Evolutionary conservation across 2,113 vertebrate species (phyloP).

Genomic region (Oryzias woworae): DNA sequence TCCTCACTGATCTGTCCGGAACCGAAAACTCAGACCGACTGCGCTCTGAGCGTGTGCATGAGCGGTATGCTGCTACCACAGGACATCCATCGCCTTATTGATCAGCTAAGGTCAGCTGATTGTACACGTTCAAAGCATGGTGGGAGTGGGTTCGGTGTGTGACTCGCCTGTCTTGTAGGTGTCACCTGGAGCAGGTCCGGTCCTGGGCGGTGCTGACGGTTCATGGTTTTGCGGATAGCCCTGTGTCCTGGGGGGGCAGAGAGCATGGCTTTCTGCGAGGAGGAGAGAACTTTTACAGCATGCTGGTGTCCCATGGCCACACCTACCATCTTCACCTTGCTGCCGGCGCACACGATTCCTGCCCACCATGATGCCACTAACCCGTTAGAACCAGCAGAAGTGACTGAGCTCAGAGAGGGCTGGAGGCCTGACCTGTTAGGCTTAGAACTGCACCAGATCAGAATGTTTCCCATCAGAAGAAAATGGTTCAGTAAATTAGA

Average conservation of each 20-base stretch:
- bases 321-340: slow-evolving; percentile 89
- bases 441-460: no score
- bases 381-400: no score
- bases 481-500: no score
- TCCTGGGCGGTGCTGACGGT: slow-evolving; percentile 85
- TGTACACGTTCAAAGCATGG: not conserved
- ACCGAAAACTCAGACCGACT: slow-evolving; percentile 59
- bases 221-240: slow-evolving; percentile 90
- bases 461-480: no score
- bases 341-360: slow-evolving; percentile 82
- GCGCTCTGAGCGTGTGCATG: slow-evolving; percentile 79
- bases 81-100: slow-evolving; percentile 79
- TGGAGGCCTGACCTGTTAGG: no score
- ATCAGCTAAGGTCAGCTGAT: slow-evolving; percentile 77
- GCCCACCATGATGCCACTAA: slow-evolving; percentile 65
- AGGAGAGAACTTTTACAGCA: slow-evolving; percentile 89
- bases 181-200: slow-evolving; percentile 79
- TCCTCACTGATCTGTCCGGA: slow-evolving; percentile 85
- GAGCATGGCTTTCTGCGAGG: slow-evolving; percentile 87
- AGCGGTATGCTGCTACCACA: slow-evolving; percentile 86
- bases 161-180: slow-evolving; percentile 62
- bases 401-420: no score
- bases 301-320: slow-evolving; percentile 85
- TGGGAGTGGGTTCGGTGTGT: not conserved
- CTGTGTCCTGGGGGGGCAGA: slow-evolving; percentile 83